Conservation (phyloP, 2,113 vertebrate species). For the Sylvilagus bachmani region DNA sequence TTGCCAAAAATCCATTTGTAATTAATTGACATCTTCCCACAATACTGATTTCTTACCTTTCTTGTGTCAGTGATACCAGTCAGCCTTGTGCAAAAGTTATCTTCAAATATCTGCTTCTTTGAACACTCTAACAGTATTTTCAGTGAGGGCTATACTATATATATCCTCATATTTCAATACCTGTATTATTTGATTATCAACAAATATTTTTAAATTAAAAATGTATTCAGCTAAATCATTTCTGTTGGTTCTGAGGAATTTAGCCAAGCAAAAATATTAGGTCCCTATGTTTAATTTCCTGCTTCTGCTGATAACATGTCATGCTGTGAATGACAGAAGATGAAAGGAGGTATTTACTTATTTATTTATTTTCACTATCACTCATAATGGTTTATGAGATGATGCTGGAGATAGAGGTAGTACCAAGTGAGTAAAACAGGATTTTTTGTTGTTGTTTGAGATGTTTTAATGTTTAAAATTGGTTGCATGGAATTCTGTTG, state of each 20-base stretch:
- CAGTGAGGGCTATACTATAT: not conserved
- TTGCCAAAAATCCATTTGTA: not conserved
- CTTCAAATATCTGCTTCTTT: not conserved
- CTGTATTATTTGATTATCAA: not conserved
- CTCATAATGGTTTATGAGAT: not conserved
- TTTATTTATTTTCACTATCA: not conserved
- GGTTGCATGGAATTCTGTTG: not conserved
- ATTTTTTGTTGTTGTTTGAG: not conserved
- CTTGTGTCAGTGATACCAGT: not conserved
- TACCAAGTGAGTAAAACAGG: not conserved
- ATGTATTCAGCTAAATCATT: not conserved
- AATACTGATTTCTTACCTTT: not conserved
- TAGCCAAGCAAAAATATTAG: not conserved
- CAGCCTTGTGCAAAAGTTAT: not conserved
- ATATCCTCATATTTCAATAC: not conserved
- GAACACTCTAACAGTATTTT: not conserved
- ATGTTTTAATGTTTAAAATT: not conserved
- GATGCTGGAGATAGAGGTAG: not conserved
- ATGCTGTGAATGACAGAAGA: not conserved
- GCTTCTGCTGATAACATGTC: not conserved
- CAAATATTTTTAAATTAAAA: not conserved
- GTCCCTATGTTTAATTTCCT: conserved; percentile 26
- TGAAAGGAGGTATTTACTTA: not conserved
- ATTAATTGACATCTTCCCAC: not conserved
- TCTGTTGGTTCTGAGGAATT: not conserved